These are phyloP conservation scores for Hyperopisus bebe DNA, from an alignment of 2,113 vertebrate species.

Conservation along the genomic window DNA sequence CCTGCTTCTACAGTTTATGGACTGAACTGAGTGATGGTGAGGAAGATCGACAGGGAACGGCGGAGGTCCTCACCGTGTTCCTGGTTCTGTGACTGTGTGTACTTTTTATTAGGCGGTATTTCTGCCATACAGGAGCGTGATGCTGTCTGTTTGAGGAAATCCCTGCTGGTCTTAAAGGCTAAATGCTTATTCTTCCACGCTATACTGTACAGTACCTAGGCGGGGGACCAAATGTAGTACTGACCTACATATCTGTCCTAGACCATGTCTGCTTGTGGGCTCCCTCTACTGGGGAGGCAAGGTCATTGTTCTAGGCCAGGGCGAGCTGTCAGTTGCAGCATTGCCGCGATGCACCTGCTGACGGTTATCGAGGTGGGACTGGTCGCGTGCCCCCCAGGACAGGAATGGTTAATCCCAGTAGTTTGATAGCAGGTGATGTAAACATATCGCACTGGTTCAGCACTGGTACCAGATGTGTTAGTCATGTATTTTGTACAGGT, in stretches of 20 bases:
- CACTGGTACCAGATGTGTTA: not conserved
- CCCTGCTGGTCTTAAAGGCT: not conserved
- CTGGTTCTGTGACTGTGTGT: not conserved
- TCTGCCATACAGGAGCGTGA: not conserved
- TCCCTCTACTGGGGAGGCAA: not conserved
- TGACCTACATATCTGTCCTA: constrained; percentile 16
- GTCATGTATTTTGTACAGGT: not conserved
- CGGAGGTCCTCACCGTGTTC: not conserved
- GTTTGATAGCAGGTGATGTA: not conserved
- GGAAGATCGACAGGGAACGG: not conserved
- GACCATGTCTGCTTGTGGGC: constrained; percentile 8
- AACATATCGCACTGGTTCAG: not conserved
- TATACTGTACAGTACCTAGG: not conserved
- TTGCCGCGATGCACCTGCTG: not conserved
- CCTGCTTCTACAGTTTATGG: not conserved
- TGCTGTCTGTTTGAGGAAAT: not conserved
- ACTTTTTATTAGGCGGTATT: not conserved
- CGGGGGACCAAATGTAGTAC: not conserved
- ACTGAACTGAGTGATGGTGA: not conserved
- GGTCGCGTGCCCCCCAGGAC: not conserved
- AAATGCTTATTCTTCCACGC: not conserved
- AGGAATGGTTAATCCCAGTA: not conserved
- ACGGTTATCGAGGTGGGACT: not conserved
- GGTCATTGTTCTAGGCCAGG: not conserved
- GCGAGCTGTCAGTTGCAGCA: not conserved